Evolutionary conservation across 1,140 invertebrate species (phyloP).

Genomic region (Rhagoletis pomonella): DNA sequence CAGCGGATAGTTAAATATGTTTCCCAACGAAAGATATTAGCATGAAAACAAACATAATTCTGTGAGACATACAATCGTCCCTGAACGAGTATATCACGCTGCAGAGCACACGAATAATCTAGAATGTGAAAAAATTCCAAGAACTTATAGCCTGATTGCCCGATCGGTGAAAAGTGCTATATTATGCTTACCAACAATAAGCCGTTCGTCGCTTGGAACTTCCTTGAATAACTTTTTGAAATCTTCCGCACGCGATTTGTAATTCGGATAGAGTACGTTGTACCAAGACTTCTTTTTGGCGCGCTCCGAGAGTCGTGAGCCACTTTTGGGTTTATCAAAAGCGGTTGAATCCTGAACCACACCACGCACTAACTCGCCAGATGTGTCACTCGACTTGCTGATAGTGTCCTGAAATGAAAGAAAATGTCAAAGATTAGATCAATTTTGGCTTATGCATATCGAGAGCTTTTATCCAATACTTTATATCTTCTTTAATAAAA

Average conservation of each 20-base stretch:
- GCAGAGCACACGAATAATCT: constrained; percentile 98
- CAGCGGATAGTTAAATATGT: constrained; percentile 87
- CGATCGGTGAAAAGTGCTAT: not conserved
- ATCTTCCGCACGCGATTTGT: constrained; percentile 93
- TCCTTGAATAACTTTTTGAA: constrained; percentile 95
- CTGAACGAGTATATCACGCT: constrained; percentile 94
- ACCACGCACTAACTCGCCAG: constrained; percentile 63
- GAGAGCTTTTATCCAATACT: no score
- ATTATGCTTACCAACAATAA: constrained; percentile 89
- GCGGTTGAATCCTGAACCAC: constrained; percentile 62
- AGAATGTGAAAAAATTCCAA: constrained; percentile 58
- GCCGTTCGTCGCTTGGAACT: constrained; percentile 90
- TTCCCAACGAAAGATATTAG: constrained; percentile 96
- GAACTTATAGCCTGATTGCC: not conserved
- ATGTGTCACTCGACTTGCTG: constrained; percentile 60
- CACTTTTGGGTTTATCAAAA: constrained; percentile 67
- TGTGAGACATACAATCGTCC: constrained; percentile 94
- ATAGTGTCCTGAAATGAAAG: constrained; percentile 57
- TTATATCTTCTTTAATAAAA: no score
- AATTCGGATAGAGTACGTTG: constrained; percentile 92
- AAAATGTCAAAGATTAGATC: not conserved
- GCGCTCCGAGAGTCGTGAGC: constrained; percentile 73
- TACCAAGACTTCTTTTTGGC: constrained; percentile 90
- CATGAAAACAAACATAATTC: constrained; percentile 96
- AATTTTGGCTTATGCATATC: no score